These are phyloP conservation scores for Microcebus murinus DNA, from an alignment of 2,113 vertebrate genomes.

Conservation along the genomic window DNA sequence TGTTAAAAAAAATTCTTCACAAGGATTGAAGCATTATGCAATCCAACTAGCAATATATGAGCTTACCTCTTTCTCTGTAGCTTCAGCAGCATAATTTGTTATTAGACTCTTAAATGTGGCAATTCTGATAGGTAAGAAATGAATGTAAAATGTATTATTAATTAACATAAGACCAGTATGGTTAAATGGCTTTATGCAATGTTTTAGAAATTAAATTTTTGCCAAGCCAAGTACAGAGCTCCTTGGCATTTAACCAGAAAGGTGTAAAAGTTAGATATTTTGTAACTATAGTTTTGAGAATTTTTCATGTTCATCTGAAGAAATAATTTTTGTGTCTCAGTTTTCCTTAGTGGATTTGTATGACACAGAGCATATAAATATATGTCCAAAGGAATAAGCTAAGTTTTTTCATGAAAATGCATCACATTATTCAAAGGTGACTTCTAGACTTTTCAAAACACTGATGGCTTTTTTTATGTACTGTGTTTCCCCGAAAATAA, in stretches of 20 bases:
- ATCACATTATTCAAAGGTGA: conserved; percentile 50
- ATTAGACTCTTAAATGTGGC: not conserved
- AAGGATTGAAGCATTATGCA: not conserved
- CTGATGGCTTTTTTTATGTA: not conserved
- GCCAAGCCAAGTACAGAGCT: not conserved
- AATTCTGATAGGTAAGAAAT: not conserved
- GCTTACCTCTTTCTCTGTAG: not conserved
- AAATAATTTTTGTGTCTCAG: not conserved
- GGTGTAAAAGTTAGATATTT: not conserved
- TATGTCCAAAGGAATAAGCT: not conserved
- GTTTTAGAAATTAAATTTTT: conserved; percentile 39
- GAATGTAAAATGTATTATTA: not conserved
- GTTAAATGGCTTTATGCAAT: not conserved
- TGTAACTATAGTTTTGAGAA: not conserved
- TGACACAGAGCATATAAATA: not conserved
- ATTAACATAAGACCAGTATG: not conserved
- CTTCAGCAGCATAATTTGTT: not conserved
- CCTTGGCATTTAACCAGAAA: not conserved
- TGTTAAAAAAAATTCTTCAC: not conserved
- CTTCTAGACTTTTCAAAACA: not conserved
- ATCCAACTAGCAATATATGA: accelerated
- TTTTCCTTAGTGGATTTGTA: not conserved
- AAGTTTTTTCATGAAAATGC: conserved; percentile 16
- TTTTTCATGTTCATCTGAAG: not conserved
- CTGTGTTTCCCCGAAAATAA: too few species aligned